Evolutionary conservation across 2,797 vertebrate genomes (phyloP).

Genomic region (Galagoides demidoff): DNA sequence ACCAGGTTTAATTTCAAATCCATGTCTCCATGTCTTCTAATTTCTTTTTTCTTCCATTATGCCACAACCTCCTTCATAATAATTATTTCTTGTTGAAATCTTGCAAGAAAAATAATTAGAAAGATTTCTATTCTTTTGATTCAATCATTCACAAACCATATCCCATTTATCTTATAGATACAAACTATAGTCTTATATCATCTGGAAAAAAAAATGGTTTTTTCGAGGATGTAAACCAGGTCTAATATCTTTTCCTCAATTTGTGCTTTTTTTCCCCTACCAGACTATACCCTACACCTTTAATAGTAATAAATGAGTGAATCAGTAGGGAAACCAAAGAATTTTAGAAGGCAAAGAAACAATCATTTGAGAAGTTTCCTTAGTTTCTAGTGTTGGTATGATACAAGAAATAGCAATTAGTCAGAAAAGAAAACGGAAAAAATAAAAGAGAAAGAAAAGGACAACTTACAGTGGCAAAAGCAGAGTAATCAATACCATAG

Average conservation of each 20-base stretch:
- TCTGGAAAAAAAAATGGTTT: neutral
- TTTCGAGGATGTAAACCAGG: neutral
- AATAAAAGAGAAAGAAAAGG: neutral
- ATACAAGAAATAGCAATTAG: neutral
- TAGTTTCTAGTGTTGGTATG: neutral
- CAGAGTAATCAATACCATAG: neutral
- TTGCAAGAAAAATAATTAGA: neutral
- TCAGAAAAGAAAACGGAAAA: neutral
- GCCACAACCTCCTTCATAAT: neutral
- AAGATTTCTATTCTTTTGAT: neutral
- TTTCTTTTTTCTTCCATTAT: neutral
- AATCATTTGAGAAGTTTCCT: neutral
- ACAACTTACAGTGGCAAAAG: neutral
- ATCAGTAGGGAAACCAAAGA: neutral
- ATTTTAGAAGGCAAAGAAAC: neutral
- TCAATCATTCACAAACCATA: neutral
- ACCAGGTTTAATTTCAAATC: slow-evolving; percentile 34
- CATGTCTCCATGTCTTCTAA: neutral
- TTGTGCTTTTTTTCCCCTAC: neutral
- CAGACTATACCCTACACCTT: neutral
- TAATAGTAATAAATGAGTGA: neutral
- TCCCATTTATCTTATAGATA: neutral
- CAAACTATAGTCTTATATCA: neutral
- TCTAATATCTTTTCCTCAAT: neutral
- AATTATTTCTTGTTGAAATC: neutral